Base-by-base conservation (phyloP, 2,797 vertebrate genomes). In the Alosa sapidissima region DNA sequence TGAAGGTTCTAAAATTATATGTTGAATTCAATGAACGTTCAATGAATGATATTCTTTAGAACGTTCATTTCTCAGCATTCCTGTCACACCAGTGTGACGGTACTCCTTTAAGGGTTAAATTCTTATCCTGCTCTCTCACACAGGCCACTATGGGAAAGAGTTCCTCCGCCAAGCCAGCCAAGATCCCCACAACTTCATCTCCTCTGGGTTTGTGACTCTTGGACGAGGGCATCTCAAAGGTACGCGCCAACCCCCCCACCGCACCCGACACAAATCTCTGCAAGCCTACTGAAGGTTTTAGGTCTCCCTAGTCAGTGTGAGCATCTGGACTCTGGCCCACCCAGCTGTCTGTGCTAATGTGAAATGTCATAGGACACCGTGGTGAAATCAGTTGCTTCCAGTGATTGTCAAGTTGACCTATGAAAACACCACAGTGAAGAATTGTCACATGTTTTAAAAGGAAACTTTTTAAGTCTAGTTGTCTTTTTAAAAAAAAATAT, bases 191-290 rank as follows among this genome's bases (percentile, higher is more conserved):
- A 96, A 96, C 89, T 97, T 96, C 94, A 97, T 97, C 93, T 97
- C 96, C 83, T 97, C 96, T n/a, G 96, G 96, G 75, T 97, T 97
- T 93, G 96, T 97, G 95, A 97, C 96, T 0, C 94, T 97, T 92
- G 96, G 96, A 93, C 94, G 96, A 94, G 95, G 96, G 93, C 96
- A 96, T 91, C 93, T 94, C 85, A 97, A 97, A 96, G 96, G 96
- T 97, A 96, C 93, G 60, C 52, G 49, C 52, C 36, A 82, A 28
- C 49, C 28, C 65, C 11, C 68, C 72, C 1, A 1, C 13, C 72
- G 16, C 72, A 78, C 16, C 5, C 36, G 5, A 36, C 72, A 78
- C 41, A 55, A 55, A 19, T 19, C 14, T 55, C 41, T 78, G 72
- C 41, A 8, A 47, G 68, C 13, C 68, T 41, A 6, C 72, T 41